Percentiles rank a stretch among this genome's conserved stretches.
Evolutionary conservation across 2,113 vertebrate genomes (phyloP).

Genomic region (Tamias sibiricus): DNA sequence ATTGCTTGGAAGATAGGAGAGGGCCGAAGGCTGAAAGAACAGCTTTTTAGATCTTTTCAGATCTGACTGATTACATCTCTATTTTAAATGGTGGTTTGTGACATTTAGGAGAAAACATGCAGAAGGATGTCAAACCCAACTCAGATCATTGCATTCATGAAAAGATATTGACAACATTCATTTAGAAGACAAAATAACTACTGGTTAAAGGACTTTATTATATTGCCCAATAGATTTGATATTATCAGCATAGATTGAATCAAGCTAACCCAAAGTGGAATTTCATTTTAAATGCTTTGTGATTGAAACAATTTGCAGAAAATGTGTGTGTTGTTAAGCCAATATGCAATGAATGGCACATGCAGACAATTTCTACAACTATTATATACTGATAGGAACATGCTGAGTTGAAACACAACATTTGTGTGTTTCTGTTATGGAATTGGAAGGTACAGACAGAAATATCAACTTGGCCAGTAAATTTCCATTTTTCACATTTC

Average conservation of each 20-base stretch:
- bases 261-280: conserved; percentile 32
- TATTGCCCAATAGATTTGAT: conserved; percentile 33
- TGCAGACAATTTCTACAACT: neutral
- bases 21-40: neutral
- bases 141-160: conserved; percentile 41
- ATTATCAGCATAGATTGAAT: conserved; percentile 66
- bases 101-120: conserved; percentile 44
- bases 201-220: conserved; percentile 34
- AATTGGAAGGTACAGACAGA: neutral
- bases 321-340: conserved; percentile 59
- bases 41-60: conserved; percentile 43
- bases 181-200: conserved; percentile 57
- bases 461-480: neutral
- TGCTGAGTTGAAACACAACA: neutral
- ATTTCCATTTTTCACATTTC: neutral
- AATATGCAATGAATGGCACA: conserved; percentile 53
- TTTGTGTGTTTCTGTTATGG: neutral
- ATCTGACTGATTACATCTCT: conserved; percentile 60
- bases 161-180: conserved; percentile 59
- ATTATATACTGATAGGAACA: neutral
- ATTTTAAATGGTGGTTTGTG: conserved; percentile 58
- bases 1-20: neutral
- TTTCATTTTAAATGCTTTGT: conserved; percentile 69
- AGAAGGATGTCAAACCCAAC: conserved; percentile 45
- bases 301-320: conserved; percentile 69